Evolutionary conservation across 2,113 vertebrate genomes (phyloP).

Genomic region (Heterochromis multidens): DNA sequence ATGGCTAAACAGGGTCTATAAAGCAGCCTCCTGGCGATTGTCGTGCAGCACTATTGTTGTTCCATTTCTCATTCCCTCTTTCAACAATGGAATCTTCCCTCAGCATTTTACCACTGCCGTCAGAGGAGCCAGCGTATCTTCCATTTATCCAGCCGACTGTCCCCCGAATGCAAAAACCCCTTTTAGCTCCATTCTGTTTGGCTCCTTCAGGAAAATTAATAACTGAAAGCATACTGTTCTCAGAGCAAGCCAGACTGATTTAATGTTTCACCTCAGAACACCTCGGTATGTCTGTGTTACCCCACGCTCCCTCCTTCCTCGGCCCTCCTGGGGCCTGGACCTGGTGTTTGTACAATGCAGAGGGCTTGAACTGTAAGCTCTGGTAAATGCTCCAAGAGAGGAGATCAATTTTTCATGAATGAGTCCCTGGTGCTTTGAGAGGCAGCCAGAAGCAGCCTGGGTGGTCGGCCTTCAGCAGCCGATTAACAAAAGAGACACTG

Average conservation of each 20-base stretch:
- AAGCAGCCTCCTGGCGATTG: constrained; percentile 13
- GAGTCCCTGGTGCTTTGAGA: constrained; percentile 28
- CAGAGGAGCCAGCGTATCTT: constrained; percentile 8
- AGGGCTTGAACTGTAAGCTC: constrained; percentile 44
- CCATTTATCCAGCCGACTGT: constrained; percentile 34
- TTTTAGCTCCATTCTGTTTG: constrained; percentile 26
- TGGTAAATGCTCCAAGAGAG: constrained; percentile 45
- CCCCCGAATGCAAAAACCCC: constrained; percentile 6
- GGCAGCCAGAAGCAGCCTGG: background rate
- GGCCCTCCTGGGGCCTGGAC: background rate
- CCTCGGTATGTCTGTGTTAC: background rate
- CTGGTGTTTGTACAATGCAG: constrained; percentile 41
- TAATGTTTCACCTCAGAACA: constrained; percentile 25
- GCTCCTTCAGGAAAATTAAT: constrained; percentile 32
- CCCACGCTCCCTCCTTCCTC: background rate
- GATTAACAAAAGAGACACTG: constrained; percentile 49
- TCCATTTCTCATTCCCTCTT: constrained; percentile 42
- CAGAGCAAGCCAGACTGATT: constrained; percentile 7
- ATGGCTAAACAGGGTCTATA: constrained; percentile 44
- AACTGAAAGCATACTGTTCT: constrained; percentile 16
- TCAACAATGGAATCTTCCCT: constrained; percentile 40
- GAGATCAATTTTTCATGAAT: constrained; percentile 53
- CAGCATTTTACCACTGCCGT: background rate
- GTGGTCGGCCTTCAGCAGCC: background rate
- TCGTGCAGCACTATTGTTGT: constrained; percentile 42